Base-by-base conservation (phyloP, 2,888 invertebrate genomes). In the Pammene aurita region DNA sequence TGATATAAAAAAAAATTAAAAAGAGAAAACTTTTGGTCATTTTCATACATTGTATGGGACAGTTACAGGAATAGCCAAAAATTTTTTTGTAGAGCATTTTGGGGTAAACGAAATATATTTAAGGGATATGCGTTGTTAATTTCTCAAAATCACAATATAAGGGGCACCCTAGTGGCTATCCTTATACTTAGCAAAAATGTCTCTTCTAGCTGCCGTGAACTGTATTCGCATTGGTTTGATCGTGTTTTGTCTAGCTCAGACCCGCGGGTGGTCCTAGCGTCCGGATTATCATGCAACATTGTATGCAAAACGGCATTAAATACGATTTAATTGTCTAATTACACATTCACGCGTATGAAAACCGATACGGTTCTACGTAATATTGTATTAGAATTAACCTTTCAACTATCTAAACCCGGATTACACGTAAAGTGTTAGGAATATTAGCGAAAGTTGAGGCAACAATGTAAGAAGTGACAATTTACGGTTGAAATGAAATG, bases 261-360 rank as follows among this genome's bases (percentile, higher is more conserved):
- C 42, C 78, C 73, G 71, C 77, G 80, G 80, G 80, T 77, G 80
- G 80, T 81, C 80, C 63, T 41, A 67, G 62, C 73, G 73, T 72
- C 70, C 69, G 66, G 72, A 77, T 77, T 78, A 77, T 72, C 75
- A 76, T 75, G 67, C 71, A 73, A 78, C 78, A 79, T 78, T 79
- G 80, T 78, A 77, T 76, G 77, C 78, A 75, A 76, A 78, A 73
- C 71, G 35, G 72, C 72, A 75, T 76, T 80, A 80, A 77, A 78
- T 75, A 73, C 73, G 67, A 74, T 77, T 74, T 77, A 74, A 79
- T 77, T 78, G 69, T 76, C 74, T 80, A 80, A 81, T 80, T 80
- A 78, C 70, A 73, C 69, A 76, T 76, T 74, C 76, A 70, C 71
- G 67, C 71, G 66, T 54, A 64, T 69, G 68, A 46, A 64, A 71